Evolutionary conservation across 2,888 invertebrate genomes (phyloP), one percentile per base, ranked within the genome.

Genomic region (Leptopilina syphax): DNA sequence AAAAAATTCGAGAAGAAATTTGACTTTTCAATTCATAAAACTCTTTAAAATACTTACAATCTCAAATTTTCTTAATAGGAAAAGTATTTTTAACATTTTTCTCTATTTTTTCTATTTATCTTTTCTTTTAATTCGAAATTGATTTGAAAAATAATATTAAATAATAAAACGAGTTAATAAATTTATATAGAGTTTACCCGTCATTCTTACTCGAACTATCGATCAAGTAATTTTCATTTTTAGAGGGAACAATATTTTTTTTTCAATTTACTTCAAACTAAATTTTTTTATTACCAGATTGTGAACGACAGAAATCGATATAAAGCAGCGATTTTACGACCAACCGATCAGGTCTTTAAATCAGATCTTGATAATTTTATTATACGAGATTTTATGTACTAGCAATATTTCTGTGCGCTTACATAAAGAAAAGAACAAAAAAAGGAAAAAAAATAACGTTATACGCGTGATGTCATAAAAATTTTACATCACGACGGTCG

Each of bases 291-390:
- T 63, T 63, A 63, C 18, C 63, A 63, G 63, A 63, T 63, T 63
- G 63, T 18, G 63, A 63, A 63, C 63, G 63, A 63, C 24, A 63
- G 63, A 63, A 63, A 63, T 63, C 63, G 63, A 63, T 63, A 63
- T 63, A 63, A 63, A 63, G 63, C 63, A 63, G 18, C 63, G 63
- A 63, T 24, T 63, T 63, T 63, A 63, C 63, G 63, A 63, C 8
- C 63, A 63, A 18, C 63, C 63, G 63, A 63, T 63, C 63, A 63
- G 63, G 63, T 63, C 63, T 63, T 63, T 63, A 63, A 63, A 63
- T 63, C 63, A 63, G 63, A 63, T 63, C 63, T 63, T 63, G 63
- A 63, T 63, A 63, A 63, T 63, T 63, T 63, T 63, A 63, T 63
- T 63, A 63, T 63, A 63, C 63, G 18, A 63, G 63, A 63, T 63